Conservation (phyloP, 2,113 vertebrate genomes). For the Verasper variegatus region DNA sequence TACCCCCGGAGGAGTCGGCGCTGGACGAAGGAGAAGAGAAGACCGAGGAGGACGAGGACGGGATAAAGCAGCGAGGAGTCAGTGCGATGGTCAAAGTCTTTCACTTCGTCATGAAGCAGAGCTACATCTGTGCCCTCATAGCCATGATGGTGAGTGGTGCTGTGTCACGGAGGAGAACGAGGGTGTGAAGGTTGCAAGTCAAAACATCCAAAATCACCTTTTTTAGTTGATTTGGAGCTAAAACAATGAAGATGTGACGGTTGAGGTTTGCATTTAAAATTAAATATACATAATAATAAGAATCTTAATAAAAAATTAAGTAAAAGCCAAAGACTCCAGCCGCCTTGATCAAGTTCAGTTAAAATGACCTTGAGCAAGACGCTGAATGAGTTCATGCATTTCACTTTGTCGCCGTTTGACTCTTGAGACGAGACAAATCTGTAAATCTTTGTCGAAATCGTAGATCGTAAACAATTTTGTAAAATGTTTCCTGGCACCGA, state of each 20-base stretch:
- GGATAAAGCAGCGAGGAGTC: slow-evolving; percentile 82
- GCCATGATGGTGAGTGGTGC: slow-evolving; percentile 94
- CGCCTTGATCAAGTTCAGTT: too few species aligned
- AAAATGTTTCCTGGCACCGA: not conserved
- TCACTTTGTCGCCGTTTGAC: too few species aligned
- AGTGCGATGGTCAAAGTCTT: slow-evolving; percentile 89
- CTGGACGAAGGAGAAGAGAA: slow-evolving; percentile 79
- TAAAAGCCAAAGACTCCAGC: not conserved
- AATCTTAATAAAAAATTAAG: slow-evolving; percentile 1
- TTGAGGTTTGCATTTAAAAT: not conserved
- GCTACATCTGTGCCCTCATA: slow-evolving; percentile 97
- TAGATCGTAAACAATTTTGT: not conserved
- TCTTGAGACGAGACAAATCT: too few species aligned
- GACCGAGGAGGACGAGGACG: slow-evolving; percentile 79
- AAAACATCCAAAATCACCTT: not conserved
- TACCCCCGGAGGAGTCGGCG: slow-evolving; percentile 83
- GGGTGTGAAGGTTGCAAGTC: not conserved
- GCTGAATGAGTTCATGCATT: too few species aligned
- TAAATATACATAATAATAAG: not conserved
- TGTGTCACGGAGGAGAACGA: too few species aligned
- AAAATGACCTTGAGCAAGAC: too few species aligned
- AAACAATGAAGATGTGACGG: not conserved
- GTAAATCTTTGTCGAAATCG: too few species aligned
- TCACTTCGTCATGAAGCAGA: slow-evolving; percentile 98
- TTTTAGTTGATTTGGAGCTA: not conserved